Evolutionary conservation across 2,113 vertebrate genomes (phyloP), one percentile per base, ranked within the genome.

Genomic region (Chlorodrepanis virens): DNA sequence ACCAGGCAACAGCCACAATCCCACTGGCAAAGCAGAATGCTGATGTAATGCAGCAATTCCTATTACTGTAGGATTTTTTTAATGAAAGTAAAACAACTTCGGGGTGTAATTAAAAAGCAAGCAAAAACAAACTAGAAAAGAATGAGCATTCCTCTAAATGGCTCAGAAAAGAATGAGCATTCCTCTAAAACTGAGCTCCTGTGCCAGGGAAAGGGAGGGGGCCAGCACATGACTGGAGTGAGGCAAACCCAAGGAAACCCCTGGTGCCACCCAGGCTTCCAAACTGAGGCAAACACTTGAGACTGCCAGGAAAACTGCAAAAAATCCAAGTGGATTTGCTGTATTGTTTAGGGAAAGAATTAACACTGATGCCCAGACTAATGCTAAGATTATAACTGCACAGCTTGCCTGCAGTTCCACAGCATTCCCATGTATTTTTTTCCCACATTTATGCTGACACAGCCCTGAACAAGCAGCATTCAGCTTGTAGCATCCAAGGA

Each of bases 221-320:
- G 5, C 9, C 27, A 65, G 42, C 50, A 35, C 15, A 12, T 1
- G 0, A 10, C 12, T 20, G 0, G 50, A 82, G 17, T 3, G 21
- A 29, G n/a, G 19, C 17, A 53, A 70, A 50, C n/a, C n/a, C 52
- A 78, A 42, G 33, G 12, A 54, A 78, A 75, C 5, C 27, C 74
- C 18, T 0, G 1, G 42, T 56, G n/a, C 13, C 69, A 56, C 31
- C n/a, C 57, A 8, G 59, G 56, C 14, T 79, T 59, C 56, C 74
- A 89, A 76, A 75, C n/a, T 31, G 37, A 59, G 52, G 18, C 7
- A 54, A 82, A 8, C 4, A n/a, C 22, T 50, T 33, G 56, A 67
- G 77, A 57, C 6, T 57, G 20, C 47, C 45, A 53, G 37, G 37
- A 82, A 61, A 93, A 50, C 0, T 12, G 37, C 35, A 27, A 65